phyloP scores from a whole-genome alignment of 2,113 vertebrate genomes.

The Tragelaphus strepsiceros region DNA sequence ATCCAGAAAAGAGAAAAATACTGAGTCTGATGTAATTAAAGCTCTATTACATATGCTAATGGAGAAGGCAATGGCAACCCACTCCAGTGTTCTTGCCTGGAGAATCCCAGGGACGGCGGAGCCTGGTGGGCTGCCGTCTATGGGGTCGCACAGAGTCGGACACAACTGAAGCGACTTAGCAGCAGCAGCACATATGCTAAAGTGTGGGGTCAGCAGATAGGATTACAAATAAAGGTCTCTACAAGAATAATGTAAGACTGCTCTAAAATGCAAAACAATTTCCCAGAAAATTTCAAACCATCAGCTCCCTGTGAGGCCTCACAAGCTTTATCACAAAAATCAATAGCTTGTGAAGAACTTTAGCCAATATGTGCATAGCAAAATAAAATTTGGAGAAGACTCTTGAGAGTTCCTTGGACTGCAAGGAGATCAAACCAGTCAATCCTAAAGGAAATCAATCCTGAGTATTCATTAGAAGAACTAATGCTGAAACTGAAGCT shows the following conservation, averaged over 20 bases:
- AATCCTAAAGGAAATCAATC: neutral
- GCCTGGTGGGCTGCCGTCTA: no score
- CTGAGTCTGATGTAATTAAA: neutral
- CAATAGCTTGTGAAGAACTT: neutral
- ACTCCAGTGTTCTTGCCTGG: no score
- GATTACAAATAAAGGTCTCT: neutral
- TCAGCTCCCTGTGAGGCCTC: neutral
- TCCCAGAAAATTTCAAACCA: neutral
- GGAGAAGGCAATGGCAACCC: no score
- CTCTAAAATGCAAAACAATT: neutral
- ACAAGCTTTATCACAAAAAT: neutral
- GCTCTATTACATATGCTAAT: neutral
- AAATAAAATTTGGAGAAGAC: neutral
- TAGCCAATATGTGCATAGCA: neutral
- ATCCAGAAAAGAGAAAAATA: neutral
- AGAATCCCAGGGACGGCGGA: no score
- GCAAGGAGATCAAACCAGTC: neutral
- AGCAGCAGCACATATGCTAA: neutral
- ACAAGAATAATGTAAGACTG: neutral
- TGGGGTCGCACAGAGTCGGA: no score
- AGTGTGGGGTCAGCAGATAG: neutral
- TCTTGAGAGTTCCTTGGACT: neutral
- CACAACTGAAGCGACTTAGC: no score
- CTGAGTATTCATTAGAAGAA: neutral
- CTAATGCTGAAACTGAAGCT: neutral